Conservation (phyloP, 2,113 vertebrate genomes). For the Puntigrus tetrazona region DNA sequence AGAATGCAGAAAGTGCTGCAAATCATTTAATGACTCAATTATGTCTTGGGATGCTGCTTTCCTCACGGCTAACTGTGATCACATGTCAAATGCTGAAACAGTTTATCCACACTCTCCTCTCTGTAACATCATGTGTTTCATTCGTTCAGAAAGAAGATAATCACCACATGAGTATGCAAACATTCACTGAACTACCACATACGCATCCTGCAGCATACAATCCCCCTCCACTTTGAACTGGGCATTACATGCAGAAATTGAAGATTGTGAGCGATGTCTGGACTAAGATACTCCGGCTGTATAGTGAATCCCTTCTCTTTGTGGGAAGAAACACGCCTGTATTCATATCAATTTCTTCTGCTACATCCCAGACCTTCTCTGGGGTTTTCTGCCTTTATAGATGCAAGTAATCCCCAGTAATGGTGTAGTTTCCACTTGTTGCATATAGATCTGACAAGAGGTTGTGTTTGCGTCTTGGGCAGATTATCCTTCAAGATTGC, state of each 20-base stretch:
- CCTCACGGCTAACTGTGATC: no score
- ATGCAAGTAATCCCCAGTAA: background rate
- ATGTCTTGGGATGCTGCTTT: no score
- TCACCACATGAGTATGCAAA: background rate
- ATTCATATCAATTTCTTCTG: background rate
- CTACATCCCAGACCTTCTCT: conserved; percentile 13
- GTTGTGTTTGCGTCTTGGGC: conserved; percentile 6
- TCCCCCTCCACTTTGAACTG: background rate
- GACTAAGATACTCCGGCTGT: background rate
- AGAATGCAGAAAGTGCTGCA: no score
- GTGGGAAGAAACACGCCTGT: background rate
- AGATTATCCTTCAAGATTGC: conserved; percentile 45
- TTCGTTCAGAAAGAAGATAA: background rate
- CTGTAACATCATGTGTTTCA: no score
- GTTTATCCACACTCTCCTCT: background rate
- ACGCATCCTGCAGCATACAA: background rate
- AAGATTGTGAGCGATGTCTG: background rate
- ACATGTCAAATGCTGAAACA: background rate
- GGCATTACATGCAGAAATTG: background rate
- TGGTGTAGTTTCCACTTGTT: background rate
- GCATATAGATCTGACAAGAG: background rate
- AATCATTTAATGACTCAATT: no score
- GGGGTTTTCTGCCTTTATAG: conserved; percentile 12
- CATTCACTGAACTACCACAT: background rate
- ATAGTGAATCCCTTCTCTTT: conserved; percentile 15